Percentiles rank a stretch among this genome's conserved stretches.
phyloP scores from a whole-genome alignment of 1,140 invertebrate genomes.

The Paracyclopina nana region DNA sequence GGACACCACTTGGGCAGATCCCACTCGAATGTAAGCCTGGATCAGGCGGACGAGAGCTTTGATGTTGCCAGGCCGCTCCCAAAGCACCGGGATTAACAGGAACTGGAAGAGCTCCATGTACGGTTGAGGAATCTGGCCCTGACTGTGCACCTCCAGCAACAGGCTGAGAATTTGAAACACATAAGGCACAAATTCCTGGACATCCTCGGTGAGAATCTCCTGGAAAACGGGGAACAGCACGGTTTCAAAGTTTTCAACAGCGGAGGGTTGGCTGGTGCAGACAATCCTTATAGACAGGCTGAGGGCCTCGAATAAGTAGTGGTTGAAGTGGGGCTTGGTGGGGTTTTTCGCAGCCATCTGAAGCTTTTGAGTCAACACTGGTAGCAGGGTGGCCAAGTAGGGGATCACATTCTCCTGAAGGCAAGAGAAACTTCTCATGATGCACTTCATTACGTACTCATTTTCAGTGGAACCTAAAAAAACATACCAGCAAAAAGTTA shows the following conservation, averaged over 20 bases:
- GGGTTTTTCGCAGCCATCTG: conserved; percentile 75
- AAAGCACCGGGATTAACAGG: conserved; percentile 62
- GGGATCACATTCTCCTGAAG: conserved; percentile 62
- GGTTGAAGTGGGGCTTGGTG: conserved; percentile 88
- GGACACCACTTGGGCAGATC: conserved; percentile 46
- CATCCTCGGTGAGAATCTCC: conserved; percentile 73
- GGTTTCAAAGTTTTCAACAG: conserved; percentile 72
- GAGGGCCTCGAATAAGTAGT: conserved; percentile 86
- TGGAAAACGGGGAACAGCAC: conserved; percentile 81
- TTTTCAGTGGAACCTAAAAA: conserved; percentile 79
- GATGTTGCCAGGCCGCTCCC: conserved; percentile 79
- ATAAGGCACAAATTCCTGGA: conserved; percentile 92
- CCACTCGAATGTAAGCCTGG: conserved; percentile 57
- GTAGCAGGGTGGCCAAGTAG: conserved; percentile 50
- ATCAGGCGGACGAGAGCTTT: conserved; percentile 70
- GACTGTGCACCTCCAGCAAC: conserved; percentile 54
- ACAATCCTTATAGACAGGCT: conserved; percentile 66
- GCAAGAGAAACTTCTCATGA: conserved; percentile 66
- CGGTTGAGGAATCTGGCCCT: conserved; percentile 40
- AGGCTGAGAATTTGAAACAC: conserved; percentile 89
- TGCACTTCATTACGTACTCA: conserved; percentile 91
- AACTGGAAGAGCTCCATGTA: conserved; percentile 78
- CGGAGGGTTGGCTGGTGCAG: conserved; percentile 51
- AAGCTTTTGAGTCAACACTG: conserved; percentile 64
- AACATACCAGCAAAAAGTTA: no score